Conservation (phyloP, 2,888 invertebrate species). For the Spisula solida region DNA sequence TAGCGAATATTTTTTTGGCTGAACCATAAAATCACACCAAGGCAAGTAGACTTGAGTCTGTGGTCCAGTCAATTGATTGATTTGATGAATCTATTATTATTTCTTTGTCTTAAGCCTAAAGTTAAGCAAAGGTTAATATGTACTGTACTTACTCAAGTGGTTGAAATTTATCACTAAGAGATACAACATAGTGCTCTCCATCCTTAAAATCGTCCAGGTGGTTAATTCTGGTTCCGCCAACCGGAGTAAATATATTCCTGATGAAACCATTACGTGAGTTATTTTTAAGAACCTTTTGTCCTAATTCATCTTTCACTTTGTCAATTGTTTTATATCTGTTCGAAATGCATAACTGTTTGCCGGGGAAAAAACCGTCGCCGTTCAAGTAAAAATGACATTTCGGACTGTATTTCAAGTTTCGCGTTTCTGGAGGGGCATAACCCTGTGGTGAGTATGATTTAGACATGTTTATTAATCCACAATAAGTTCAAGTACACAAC, state of each 20-base stretch:
- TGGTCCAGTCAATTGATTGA: too few relatives aligned
- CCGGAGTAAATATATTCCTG: slow-evolving; percentile 60
- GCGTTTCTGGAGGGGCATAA: slow-evolving; percentile 56
- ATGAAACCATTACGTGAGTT: slow-evolving; percentile 43
- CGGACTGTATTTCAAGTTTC: slow-evolving; percentile 58
- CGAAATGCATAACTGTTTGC: slow-evolving; percentile 55
- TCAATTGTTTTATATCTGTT: slow-evolving; percentile 60
- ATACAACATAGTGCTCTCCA: slow-evolving; percentile 60
- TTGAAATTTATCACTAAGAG: slow-evolving; percentile 58
- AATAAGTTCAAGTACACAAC: neutral
- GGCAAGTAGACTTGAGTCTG: too few relatives aligned
- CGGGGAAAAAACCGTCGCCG: slow-evolving; percentile 46
- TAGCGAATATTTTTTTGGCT: too few relatives aligned
- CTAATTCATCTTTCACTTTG: slow-evolving; percentile 62
- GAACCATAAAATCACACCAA: too few relatives aligned
- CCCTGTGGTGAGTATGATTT: slow-evolving; percentile 49
- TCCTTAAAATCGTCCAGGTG: slow-evolving; percentile 52
- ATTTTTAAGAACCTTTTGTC: slow-evolving; percentile 37
- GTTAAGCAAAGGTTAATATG: too few relatives aligned
- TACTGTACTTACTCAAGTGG: slow-evolving; percentile 63
- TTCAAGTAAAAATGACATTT: slow-evolving; percentile 68
- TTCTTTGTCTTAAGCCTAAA: too few relatives aligned
- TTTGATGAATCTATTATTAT: too few relatives aligned
- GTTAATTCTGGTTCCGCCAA: slow-evolving; percentile 45
- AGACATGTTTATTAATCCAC: slow-evolving; percentile 43